phyloP scores from a whole-genome alignment of 2,888 invertebrate genomes.

The Priocnemis perturbator region DNA sequence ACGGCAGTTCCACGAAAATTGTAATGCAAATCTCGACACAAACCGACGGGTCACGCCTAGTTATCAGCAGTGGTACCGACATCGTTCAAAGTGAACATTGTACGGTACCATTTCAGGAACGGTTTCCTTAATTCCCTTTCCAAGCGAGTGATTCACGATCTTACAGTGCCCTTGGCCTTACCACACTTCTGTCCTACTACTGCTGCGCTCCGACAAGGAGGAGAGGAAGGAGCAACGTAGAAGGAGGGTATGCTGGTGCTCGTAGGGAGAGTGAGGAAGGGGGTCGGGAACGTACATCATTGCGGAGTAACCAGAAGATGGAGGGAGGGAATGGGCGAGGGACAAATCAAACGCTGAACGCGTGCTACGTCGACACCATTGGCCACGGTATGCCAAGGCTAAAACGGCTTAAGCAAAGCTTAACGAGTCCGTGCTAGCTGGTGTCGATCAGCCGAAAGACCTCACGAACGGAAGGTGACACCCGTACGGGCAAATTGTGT shows the following conservation, averaged over 20 bases:
- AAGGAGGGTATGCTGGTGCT: too few relatives aligned
- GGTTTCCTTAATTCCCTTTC: constrained; percentile 35
- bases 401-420: constrained; percentile 44
- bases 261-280: background rate
- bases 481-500: too few relatives aligned
- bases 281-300: background rate
- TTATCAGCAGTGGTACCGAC: too few relatives aligned
- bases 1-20: too few relatives aligned
- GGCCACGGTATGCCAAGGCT: constrained; percentile 58
- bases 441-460: background rate
- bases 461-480: too few relatives aligned
- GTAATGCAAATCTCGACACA: too few relatives aligned
- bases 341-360: constrained; percentile 55
- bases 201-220: constrained; percentile 41
- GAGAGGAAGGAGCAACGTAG: constrained; percentile 34
- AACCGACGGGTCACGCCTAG: too few relatives aligned
- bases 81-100: too few relatives aligned
- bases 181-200: constrained; percentile 38
- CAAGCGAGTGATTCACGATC: constrained; percentile 42
- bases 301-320: background rate
- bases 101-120: too few relatives aligned
- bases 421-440: constrained; percentile 29
- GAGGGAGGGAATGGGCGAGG: constrained; percentile 15
- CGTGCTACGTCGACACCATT: constrained; percentile 46
- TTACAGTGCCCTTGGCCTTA: constrained; percentile 52